These are phyloP conservation scores for Eulithis testata DNA, from an alignment of 2,888 invertebrate species.

Conservation along the genomic window DNA sequence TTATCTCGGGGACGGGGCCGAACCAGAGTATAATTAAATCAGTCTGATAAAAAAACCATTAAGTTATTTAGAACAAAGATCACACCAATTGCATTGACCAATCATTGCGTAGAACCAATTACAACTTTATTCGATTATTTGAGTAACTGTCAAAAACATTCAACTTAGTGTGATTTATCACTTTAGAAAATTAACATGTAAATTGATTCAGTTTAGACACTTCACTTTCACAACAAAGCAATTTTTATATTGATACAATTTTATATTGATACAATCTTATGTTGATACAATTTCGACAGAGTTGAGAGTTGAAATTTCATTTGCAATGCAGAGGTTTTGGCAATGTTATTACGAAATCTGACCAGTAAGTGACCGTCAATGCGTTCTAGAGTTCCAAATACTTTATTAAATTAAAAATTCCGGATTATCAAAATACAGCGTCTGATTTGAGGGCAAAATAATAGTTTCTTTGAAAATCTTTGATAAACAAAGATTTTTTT, in stretches of 20 bases:
- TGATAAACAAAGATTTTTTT: no score
- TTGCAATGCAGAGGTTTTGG: constrained; percentile 9
- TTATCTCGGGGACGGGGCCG: no score
- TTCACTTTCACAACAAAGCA: constrained; percentile 11
- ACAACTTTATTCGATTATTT: background rate
- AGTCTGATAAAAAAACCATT: no score
- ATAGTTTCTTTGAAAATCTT: no score
- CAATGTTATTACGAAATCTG: constrained; percentile 7
- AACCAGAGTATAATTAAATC: no score
- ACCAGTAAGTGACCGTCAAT: background rate
- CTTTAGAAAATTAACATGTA: constrained; percentile 1
- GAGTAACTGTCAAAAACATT: constrained; percentile 17
- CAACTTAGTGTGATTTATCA: constrained; percentile 29
- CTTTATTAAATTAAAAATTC: background rate
- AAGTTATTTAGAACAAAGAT: no score
- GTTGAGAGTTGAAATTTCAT: constrained; percentile 17
- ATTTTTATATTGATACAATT: constrained; percentile 5
- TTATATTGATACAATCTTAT: background rate
- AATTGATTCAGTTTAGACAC: constrained; percentile 3
- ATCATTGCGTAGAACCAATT: no score
- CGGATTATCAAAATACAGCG: no score
- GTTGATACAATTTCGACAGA: constrained; percentile 6
- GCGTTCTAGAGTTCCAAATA: background rate
- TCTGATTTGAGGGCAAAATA: no score
- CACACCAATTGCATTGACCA: no score